Evolutionary conservation across 2,797 vertebrate species (phyloP).

Genomic region (Tadarida brasiliensis): DNA sequence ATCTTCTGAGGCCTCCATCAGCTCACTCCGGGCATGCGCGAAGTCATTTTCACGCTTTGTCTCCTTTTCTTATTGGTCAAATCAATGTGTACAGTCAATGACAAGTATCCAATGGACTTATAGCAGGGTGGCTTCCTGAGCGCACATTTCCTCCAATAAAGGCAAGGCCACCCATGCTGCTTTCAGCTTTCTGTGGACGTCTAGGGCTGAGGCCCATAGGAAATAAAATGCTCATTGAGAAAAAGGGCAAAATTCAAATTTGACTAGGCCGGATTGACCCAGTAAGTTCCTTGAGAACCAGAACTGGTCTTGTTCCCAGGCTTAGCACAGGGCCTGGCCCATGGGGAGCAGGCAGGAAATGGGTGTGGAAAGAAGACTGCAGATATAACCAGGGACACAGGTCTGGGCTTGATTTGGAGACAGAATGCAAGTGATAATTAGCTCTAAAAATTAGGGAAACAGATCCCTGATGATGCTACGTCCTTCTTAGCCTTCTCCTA

Average conservation of each 20-base stretch:
- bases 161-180: neutral
- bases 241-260: neutral
- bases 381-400: neutral
- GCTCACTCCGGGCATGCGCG: neutral
- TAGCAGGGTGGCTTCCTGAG: neutral
- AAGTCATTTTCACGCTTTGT: neutral
- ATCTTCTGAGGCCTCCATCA: neutral
- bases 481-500: neutral
- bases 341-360: neutral
- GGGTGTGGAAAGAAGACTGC: neutral
- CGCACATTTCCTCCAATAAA: neutral
- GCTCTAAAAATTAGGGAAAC: neutral
- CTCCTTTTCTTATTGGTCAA: neutral
- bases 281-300: neutral
- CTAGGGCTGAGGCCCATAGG: neutral
- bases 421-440: neutral
- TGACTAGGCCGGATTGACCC: neutral
- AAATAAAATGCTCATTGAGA: neutral
- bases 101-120: neutral
- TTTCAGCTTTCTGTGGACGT: neutral
- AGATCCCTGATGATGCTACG: neutral
- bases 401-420: neutral
- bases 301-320: neutral
- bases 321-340: neutral
- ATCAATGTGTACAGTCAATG: neutral